Evolutionary conservation across 2,113 vertebrate genomes (phyloP).

Genomic region (Mesocricetus auratus): DNA sequence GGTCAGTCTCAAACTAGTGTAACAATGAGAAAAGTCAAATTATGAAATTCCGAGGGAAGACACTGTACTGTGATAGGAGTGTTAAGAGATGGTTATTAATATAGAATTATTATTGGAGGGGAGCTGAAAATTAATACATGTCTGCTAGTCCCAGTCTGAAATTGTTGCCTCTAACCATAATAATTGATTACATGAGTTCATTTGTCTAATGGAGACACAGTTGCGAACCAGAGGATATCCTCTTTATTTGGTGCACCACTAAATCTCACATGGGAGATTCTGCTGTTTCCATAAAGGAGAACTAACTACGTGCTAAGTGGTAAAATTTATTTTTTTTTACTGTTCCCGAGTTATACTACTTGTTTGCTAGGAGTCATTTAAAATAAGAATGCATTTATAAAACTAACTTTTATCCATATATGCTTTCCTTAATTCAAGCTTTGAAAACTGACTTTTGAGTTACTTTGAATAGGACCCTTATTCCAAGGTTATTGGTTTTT

Average conservation of each 20-base stretch:
- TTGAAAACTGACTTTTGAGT: conserved; percentile 14
- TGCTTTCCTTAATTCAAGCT: neutral
- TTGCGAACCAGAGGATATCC: conserved; percentile 1
- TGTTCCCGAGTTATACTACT: conserved; percentile 28
- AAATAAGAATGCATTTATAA: conserved; percentile 35
- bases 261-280: neutral
- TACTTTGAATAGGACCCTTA: conserved; percentile 60
- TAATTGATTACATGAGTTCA: conserved; percentile 83
- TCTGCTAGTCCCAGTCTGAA: conserved; percentile 81
- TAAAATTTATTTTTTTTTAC: conserved; percentile 36
- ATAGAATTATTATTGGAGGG: conserved; percentile 78
- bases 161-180: conserved; percentile 85
- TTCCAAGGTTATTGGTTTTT: conserved; percentile 63
- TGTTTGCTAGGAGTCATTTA: neutral
- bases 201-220: conserved; percentile 82
- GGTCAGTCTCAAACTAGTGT: conserved; percentile 4
- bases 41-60: conserved; percentile 13
- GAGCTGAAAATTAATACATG: conserved; percentile 85
- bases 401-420: neutral
- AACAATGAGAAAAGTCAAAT: conserved; percentile 26
- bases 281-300: conserved; percentile 16
- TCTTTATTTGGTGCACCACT: conserved; percentile 48
- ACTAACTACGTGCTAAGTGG: neutral
- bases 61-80: conserved; percentile 68
- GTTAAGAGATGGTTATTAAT: conserved; percentile 80